Percentiles rank a stretch among this genome's conserved stretches.
These are phyloP conservation scores for Oncorhynchus gorbuscha DNA, from an alignment of 2,113 vertebrate genomes.

Conservation along the genomic window DNA sequence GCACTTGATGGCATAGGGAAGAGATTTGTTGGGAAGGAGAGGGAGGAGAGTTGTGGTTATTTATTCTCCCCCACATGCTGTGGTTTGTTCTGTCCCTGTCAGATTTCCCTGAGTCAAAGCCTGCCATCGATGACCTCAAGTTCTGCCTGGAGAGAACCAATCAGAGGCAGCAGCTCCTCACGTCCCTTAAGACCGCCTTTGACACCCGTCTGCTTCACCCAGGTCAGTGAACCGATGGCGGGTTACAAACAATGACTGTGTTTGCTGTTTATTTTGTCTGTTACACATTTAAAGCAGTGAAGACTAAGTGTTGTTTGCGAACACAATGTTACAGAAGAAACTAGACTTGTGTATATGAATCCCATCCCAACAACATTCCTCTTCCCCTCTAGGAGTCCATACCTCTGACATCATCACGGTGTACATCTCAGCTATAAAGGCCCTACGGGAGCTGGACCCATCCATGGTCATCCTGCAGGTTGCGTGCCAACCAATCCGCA, in stretches of 20 bases:
- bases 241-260: not conserved
- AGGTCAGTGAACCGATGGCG: conserved; percentile 66
- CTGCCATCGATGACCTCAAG: conserved; percentile 93
- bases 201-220: conserved; percentile 94
- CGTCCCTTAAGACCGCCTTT: conserved; percentile 87
- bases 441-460: conserved; percentile 89
- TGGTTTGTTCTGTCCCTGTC: not conserved
- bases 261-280: too few species aligned
- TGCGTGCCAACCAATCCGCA: conserved; percentile 94
- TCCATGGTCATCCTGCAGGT: conserved; percentile 98
- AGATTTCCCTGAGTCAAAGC: conserved; percentile 97
- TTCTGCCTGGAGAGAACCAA: conserved; percentile 94
- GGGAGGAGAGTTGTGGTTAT: not conserved
- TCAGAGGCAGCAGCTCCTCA: conserved; percentile 91
- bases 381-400: conserved; percentile 82
- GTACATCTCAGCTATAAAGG: conserved; percentile 97
- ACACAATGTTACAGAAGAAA: too few species aligned
- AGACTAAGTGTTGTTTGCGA: not conserved
- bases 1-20: not conserved
- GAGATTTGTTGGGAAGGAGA: not conserved
- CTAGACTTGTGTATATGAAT: too few species aligned
- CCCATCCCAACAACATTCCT: not conserved
- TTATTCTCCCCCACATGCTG: not conserved
- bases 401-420: conserved; percentile 96
- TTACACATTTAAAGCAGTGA: not conserved